phyloP scores from a whole-genome alignment of 2,113 vertebrate genomes.

The Pterocles orientalis region DNA sequence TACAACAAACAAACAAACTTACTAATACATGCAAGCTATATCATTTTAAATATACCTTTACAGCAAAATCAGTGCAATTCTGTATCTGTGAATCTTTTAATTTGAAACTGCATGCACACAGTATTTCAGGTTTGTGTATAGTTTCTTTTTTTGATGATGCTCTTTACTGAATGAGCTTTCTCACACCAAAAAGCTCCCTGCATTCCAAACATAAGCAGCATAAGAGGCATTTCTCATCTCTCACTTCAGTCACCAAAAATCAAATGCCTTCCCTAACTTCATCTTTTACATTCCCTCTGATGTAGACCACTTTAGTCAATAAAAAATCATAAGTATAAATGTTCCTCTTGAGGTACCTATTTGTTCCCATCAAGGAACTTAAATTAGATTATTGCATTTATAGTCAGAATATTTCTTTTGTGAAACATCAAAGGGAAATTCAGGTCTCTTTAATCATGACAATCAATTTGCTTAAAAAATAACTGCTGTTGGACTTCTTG shows the following conservation, averaged over 20 bases:
- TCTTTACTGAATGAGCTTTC: background rate
- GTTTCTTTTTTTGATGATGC: background rate
- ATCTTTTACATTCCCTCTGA: background rate
- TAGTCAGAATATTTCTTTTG: background rate
- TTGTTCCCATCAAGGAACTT: background rate
- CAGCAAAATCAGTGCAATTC: background rate
- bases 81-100: background rate
- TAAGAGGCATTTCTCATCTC: background rate
- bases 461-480: background rate
- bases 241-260: background rate
- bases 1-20: background rate
- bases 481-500: background rate
- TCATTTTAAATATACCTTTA: background rate
- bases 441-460: background rate
- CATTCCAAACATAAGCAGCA: background rate
- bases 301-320: background rate
- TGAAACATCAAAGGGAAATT: background rate
- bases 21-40: background rate
- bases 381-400: background rate
- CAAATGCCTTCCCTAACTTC: background rate
- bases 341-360: background rate
- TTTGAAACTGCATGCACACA: background rate
- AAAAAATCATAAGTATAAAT: background rate
- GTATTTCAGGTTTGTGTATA: background rate
- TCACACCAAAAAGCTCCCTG: background rate